Conservation (phyloP, 1,140 invertebrate genomes). For the Cyclargus thomasi region DNA sequence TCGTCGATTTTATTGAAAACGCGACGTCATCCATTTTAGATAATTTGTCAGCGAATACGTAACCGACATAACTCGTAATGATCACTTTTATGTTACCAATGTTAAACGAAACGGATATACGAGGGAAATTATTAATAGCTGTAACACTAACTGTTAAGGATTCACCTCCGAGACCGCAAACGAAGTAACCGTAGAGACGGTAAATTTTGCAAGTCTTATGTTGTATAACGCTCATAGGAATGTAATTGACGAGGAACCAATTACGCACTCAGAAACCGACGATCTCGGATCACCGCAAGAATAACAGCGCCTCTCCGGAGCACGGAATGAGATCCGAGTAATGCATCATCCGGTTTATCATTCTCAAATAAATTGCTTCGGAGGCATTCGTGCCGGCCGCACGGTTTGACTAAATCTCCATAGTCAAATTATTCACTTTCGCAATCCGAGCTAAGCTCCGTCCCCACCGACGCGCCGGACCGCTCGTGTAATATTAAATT, state of each 20-base stretch:
- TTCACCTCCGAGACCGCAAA: background rate
- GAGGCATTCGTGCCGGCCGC: constrained; percentile 42
- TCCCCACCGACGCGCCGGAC: constrained; percentile 37
- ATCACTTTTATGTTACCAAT: background rate
- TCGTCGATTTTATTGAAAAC: constrained; percentile 8
- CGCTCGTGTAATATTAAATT: constrained; percentile 69
- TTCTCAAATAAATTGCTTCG: constrained; percentile 52
- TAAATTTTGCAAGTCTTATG: constrained; percentile 25
- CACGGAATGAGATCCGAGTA: constrained; percentile 38
- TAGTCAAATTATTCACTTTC: constrained; percentile 70
- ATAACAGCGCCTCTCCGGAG: constrained; percentile 36
- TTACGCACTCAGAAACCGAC: constrained; percentile 26
- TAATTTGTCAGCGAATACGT: background rate
- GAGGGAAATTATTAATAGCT: background rate
- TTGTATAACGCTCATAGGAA: constrained; percentile 25
- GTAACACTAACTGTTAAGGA: background rate
- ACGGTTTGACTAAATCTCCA: constrained; percentile 53
- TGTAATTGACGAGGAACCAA: constrained; percentile 32
- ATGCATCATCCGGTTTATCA: constrained; percentile 51
- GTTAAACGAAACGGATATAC: background rate
- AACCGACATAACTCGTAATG: background rate
- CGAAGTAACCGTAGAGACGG: constrained; percentile 19
- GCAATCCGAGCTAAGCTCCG: constrained; percentile 57
- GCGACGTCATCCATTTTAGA: constrained; percentile 1
- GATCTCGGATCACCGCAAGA: constrained; percentile 38